A percentile compares a stretch with the other conserved stretches of the same genome.
phyloP scores from a whole-genome alignment of 2,888 invertebrate species.

The Baccha elongata region DNA sequence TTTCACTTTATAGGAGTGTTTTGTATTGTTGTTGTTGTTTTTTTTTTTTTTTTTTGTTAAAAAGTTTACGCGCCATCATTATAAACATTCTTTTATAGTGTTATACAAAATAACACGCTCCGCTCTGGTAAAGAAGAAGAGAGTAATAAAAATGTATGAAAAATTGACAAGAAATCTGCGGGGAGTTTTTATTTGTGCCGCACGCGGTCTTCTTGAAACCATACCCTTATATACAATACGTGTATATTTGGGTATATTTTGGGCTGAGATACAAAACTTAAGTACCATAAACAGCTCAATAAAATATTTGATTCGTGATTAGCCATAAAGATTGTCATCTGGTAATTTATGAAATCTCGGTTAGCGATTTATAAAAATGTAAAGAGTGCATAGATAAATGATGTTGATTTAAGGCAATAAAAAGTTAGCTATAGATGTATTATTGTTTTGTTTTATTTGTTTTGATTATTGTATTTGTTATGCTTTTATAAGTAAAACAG shows the following conservation, averaged over 20 bases:
- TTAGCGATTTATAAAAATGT: constrained; percentile 5
- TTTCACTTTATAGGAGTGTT: constrained; percentile 1
- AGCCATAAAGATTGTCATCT: constrained; percentile 73
- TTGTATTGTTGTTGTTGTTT: constrained; percentile 10
- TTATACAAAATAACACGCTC: constrained; percentile 40
- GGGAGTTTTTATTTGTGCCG: constrained; percentile 60
- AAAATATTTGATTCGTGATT: constrained; percentile 74
- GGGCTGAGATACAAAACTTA: constrained; percentile 42
- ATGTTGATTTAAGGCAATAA: constrained; percentile 63
- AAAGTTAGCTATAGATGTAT: constrained; percentile 49
- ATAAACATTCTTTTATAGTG: constrained; percentile 48
- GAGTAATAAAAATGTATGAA: constrained; percentile 70
- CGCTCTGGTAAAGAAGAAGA: neutral
- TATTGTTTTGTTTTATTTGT: neutral
- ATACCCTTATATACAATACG: neutral
- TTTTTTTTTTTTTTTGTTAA: constrained; percentile 1
- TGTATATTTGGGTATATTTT: neutral
- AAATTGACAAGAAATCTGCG: constrained; percentile 66
- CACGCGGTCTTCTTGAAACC: constrained; percentile 27
- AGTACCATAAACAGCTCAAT: constrained; percentile 73
- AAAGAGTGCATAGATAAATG: constrained; percentile 29
- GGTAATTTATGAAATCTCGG: constrained; percentile 69
- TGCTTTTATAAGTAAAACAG: constrained; percentile 15
- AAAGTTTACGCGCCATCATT: constrained; percentile 57
- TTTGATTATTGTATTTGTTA: constrained; percentile 57